Conservation (phyloP, 1,140 invertebrate genomes). For the Sminthurides bifidus region DNA sequence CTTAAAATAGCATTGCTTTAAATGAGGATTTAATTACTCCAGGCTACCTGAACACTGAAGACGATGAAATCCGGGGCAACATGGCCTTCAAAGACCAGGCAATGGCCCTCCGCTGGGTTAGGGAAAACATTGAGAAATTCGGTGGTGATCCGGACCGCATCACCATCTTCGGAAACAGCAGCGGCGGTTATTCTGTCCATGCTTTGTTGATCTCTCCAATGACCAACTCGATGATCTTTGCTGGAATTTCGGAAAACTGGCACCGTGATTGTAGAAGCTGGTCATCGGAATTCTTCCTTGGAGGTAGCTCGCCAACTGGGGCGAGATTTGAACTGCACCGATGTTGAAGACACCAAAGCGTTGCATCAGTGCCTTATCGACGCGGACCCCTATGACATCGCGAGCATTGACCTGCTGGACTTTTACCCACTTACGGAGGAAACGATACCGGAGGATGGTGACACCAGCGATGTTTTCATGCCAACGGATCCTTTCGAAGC, state of each 20-base stretch:
- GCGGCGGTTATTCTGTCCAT: conserved; percentile 45
- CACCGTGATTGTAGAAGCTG: not conserved
- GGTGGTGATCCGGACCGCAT: conserved; percentile 45
- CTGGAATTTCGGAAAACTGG: not conserved
- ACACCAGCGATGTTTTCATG: conserved; percentile 39
- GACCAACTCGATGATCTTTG: not conserved
- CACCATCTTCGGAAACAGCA: conserved; percentile 48
- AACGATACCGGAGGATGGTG: too few species aligned
- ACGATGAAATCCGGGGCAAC: conserved; percentile 33
- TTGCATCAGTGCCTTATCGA: too few species aligned
- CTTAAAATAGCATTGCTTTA: not conserved
- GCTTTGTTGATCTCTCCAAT: conserved; percentile 44
- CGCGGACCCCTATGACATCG: too few species aligned
- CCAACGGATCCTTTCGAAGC: conserved; percentile 35
- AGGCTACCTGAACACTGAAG: conserved; percentile 34
- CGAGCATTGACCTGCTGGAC: too few species aligned
- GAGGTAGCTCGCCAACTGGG: too few species aligned
- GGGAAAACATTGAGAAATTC: conserved; percentile 43
- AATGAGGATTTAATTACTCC: not conserved
- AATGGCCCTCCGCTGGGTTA: conserved; percentile 41
- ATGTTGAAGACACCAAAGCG: too few species aligned
- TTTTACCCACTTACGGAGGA: too few species aligned
- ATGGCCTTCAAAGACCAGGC: conserved; percentile 41
- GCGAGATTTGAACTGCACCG: not conserved
- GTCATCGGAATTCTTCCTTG: too few species aligned